Conservation (phyloP, 2,797 vertebrate species). For the Chloroceryle amazona region DNA sequence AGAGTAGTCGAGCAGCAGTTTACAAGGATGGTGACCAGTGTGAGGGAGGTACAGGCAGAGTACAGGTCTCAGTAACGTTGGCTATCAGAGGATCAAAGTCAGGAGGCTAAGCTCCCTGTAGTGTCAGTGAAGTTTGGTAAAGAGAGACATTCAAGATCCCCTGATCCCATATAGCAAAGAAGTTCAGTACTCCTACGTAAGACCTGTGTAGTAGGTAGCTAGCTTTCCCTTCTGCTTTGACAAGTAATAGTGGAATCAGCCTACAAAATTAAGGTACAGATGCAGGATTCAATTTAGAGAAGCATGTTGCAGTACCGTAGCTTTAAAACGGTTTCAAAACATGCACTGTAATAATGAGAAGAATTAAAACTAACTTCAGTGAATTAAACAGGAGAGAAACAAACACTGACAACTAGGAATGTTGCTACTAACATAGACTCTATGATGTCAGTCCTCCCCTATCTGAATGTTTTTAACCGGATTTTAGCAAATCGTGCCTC, state of each 20-base stretch:
- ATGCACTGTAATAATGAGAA: background rate
- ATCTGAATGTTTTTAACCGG: background rate
- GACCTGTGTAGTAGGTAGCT: background rate
- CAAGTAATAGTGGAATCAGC: background rate
- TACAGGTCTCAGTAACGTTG: background rate
- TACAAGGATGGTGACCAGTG: background rate
- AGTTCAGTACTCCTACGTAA: background rate
- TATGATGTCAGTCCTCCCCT: background rate
- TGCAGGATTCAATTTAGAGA: background rate
- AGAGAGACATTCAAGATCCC: background rate
- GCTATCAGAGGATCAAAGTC: rapidly evolving
- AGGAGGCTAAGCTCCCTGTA: background rate
- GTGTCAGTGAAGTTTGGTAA: background rate
- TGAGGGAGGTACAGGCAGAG: background rate
- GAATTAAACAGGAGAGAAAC: background rate
- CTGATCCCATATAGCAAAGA: background rate
- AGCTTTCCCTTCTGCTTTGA: background rate
- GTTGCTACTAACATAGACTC: background rate
- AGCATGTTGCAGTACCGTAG: background rate
- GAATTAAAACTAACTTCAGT: background rate
- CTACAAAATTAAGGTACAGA: background rate
- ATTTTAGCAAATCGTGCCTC: constrained; percentile 67
- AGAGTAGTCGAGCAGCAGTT: background rate
- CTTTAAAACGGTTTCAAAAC: background rate
- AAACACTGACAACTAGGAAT: background rate